Conservation (phyloP, 2,888 invertebrate genomes). For the Panorpa germanica region DNA sequence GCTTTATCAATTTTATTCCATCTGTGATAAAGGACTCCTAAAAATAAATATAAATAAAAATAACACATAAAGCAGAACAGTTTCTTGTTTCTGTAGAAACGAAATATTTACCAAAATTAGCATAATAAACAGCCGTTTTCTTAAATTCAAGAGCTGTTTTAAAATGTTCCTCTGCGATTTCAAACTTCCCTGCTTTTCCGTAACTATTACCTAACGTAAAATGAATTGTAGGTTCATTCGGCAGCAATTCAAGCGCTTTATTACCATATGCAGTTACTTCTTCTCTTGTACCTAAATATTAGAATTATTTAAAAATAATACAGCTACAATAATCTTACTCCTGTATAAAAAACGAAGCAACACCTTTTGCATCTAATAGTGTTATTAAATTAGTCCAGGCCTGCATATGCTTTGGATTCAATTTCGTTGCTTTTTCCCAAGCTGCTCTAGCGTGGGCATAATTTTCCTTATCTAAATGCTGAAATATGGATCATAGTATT, state of each 20-base stretch:
- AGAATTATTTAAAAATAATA: conserved; percentile 8
- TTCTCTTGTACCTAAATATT: conserved; percentile 33
- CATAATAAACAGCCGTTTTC: conserved; percentile 61
- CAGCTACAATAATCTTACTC: not conserved
- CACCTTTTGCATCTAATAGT: conserved; percentile 57
- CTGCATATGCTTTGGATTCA: conserved; percentile 58
- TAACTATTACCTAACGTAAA: conserved; percentile 79
- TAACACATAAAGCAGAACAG: conserved; percentile 3
- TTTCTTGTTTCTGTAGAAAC: not conserved
- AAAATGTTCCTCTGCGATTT: conserved; percentile 68
- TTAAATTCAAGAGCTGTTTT: conserved; percentile 49
- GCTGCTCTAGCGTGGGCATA: conserved; percentile 55
- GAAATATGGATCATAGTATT: conserved; percentile 15
- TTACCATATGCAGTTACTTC: conserved; percentile 52
- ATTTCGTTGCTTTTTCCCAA: conserved; percentile 65
- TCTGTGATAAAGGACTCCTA: conserved; percentile 82
- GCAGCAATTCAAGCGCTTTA: conserved; percentile 47
- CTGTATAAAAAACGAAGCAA: conserved; percentile 11
- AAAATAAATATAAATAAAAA: conserved; percentile 15
- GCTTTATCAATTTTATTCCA: conserved; percentile 67
- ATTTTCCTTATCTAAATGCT: conserved; percentile 64
- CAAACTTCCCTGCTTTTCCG: conserved; percentile 62
- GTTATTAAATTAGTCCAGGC: conserved; percentile 90
- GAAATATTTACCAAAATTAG: conserved; percentile 59
- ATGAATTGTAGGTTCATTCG: conserved; percentile 56